Conservation (phyloP, 1,140 invertebrate genomes). For the Popillia japonica region DNA sequence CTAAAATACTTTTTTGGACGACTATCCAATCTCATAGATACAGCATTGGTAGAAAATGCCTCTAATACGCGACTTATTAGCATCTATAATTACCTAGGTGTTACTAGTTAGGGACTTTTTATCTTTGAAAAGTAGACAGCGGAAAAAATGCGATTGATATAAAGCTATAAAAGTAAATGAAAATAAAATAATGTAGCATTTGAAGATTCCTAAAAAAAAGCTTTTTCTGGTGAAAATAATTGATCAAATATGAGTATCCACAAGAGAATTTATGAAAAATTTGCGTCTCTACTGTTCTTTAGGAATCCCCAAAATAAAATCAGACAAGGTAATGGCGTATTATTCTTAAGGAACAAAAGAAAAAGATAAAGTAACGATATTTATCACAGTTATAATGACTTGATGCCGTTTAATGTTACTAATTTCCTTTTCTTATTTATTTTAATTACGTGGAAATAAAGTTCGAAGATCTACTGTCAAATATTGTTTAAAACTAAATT, state of each 20-base stretch:
- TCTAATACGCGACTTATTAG: neutral
- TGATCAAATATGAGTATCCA: neutral
- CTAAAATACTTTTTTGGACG: constrained; percentile 24
- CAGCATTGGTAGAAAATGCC: neutral
- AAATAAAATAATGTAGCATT: neutral
- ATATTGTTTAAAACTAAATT: neutral
- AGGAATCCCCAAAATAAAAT: too few relatives aligned
- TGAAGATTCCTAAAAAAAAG: neutral
- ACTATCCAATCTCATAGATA: constrained; percentile 34
- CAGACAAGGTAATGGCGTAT: too few relatives aligned
- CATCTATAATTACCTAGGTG: neutral
- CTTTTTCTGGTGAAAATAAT: neutral
- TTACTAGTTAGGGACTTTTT: neutral
- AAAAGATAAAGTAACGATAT: constrained; percentile 6
- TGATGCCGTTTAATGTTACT: neutral
- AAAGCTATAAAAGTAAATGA: neutral
- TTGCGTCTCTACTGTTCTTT: too few relatives aligned
- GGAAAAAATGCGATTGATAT: neutral
- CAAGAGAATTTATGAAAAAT: too few relatives aligned
- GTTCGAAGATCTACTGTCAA: neutral
- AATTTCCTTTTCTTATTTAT: neutral
- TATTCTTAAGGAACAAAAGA: too few relatives aligned
- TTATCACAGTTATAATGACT: constrained; percentile 32
- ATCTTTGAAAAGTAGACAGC: neutral
- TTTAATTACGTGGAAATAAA: neutral